Percentiles rank a stretch among this genome's conserved stretches.
phyloP scores from a whole-genome alignment of 2,888 invertebrate genomes.

The Sarcophaga carnaria region DNA sequence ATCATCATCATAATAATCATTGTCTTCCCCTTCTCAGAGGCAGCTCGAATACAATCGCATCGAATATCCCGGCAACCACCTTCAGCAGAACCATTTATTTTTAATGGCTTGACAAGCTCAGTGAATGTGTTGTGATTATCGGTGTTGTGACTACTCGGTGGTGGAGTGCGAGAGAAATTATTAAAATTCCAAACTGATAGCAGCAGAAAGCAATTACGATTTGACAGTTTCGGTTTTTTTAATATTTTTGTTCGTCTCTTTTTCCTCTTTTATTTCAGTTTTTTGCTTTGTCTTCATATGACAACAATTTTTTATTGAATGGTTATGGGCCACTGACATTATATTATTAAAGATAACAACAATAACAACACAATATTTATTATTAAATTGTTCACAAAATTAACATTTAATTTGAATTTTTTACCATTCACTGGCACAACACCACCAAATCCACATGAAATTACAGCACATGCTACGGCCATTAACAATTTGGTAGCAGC shows the following conservation, averaged over 20 bases:
- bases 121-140: not conserved
- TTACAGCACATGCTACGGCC: too few species aligned
- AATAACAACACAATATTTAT: slow-evolving; percentile 70
- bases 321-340: slow-evolving; percentile 28
- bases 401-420: slow-evolving; percentile 78
- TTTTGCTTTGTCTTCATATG: slow-evolving; percentile 21
- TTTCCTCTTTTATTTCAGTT: not conserved
- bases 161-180: slow-evolving; percentile 63
- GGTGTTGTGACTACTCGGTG: not conserved
- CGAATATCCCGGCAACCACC: slow-evolving; percentile 17
- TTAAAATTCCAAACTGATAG: slow-evolving; percentile 78
- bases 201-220: slow-evolving; percentile 77
- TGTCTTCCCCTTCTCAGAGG: not conserved
- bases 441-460: too few species aligned
- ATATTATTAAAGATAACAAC: slow-evolving; percentile 13
- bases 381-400: slow-evolving; percentile 78
- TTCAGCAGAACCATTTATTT: slow-evolving; percentile 41
- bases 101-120: slow-evolving; percentile 45
- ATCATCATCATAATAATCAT: slow-evolving; percentile 40
- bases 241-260: slow-evolving; percentile 11
- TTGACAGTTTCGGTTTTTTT: slow-evolving; percentile 75
- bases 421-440: slow-evolving; percentile 29
- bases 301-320: slow-evolving; percentile 31
- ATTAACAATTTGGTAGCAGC: not conserved
- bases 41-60: not conserved